Percentiles rank a stretch among this genome's conserved stretches.
Conservation (phyloP, 92 coral and sea anemone genomes). For the Metridium senile region DNA sequence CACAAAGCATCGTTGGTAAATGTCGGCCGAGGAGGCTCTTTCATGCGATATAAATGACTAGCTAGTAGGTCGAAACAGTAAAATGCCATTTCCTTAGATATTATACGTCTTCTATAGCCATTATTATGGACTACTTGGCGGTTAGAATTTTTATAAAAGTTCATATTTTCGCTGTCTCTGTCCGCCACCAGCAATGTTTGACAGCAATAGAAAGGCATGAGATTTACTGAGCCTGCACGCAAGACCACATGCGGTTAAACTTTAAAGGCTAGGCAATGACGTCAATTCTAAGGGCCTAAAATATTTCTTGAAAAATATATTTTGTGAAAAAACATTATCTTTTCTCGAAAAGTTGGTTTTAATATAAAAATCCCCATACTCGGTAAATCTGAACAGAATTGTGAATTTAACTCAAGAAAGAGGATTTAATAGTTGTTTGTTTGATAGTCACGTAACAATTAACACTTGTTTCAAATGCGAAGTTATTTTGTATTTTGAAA, state of each 20-base stretch:
- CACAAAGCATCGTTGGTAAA: slow-evolving; percentile 96
- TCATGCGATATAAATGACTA: slow-evolving; percentile 84
- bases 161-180: slow-evolving; percentile 81
- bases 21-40: slow-evolving; percentile 93
- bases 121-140: slow-evolving; percentile 66
- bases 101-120: slow-evolving; percentile 80
- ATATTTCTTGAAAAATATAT: not conserved
- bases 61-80: slow-evolving; percentile 95
- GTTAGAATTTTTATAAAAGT: slow-evolving; percentile 79
- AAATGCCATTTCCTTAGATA: slow-evolving; percentile 96
- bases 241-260: slow-evolving; percentile 22
- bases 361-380: not conserved
- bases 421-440: too few relatives aligned
- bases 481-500: too few relatives aligned
- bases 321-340: not conserved
- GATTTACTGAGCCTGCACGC: slow-evolving; percentile 46
- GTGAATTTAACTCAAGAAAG: too few relatives aligned
- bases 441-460: too few relatives aligned
- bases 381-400: too few relatives aligned
- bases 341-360: not conserved
- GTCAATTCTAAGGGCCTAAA: slow-evolving; percentile 11
- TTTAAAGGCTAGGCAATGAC: slow-evolving; percentile 50
- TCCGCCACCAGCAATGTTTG: slow-evolving; percentile 87
- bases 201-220: slow-evolving; percentile 96
- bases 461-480: too few relatives aligned